Base-by-base conservation (phyloP, 2,797 vertebrate species). In the Syngnathus acus region DNA sequence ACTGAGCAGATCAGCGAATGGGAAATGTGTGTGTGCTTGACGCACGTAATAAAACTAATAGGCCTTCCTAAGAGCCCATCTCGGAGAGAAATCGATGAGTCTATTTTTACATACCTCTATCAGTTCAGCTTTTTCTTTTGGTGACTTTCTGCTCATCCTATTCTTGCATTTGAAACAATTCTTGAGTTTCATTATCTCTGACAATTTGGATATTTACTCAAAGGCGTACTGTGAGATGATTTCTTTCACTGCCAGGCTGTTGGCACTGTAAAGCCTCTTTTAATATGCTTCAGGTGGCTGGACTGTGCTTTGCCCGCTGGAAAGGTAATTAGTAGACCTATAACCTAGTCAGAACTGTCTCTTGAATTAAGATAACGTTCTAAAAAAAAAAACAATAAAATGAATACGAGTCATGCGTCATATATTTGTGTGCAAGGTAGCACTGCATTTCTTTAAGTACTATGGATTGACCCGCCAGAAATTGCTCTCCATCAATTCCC, bases 31-130 rank as follows among this genome's bases (percentile, higher is more conserved):
- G 61, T 45, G 42, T 32, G 26, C 42, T 23, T 62, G 40, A 62
- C 7, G 26, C 59, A 37, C 83, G 79, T 86, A 81, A 86, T 87
- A 79, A 81, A 71, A 77, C 88, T 89, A 89, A 90, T 87, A 82
- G 87, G 88, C 84, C 90, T 88, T 86, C 88, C 74, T 82, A 88
- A 84, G 87, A 88, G 82, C 69, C 84, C 86, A 89, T 88, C 86
- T 87, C 86, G 87, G 80, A 87, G 87, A 53, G 70, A 69, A 77
- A 77, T 82, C 87, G 23, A 62, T 62, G 40, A 62, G 68, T 62
- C 63, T 78, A 57, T 76, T 75, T 65, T 63, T 50, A 62, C 72
- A 70, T 67, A 58, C 43, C 69, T 61, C 61, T 8, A 45, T 71
- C 54, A 43, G 45, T 73, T 62, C 66, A 68, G 10, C 72, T 68